Evolutionary conservation across 2,113 vertebrate genomes (phyloP).

Genomic region (Tragelaphus strepsiceros): DNA sequence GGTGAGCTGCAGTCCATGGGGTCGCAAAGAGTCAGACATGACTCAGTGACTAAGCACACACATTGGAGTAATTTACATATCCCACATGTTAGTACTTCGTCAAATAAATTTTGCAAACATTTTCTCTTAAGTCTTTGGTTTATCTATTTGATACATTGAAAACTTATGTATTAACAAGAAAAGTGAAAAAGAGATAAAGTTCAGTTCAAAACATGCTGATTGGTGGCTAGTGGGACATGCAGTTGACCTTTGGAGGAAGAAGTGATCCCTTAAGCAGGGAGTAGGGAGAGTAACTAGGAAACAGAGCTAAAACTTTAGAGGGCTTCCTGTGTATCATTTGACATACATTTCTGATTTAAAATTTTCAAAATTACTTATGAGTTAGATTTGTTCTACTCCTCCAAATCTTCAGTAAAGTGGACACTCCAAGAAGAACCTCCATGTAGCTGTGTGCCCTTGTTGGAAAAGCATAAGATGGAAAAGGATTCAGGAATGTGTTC

Average conservation of each 20-base stretch:
- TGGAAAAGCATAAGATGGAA: not conserved
- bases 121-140: not conserved
- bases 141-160: not conserved
- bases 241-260: not conserved
- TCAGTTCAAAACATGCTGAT: not conserved
- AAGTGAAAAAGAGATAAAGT: not conserved
- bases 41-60: not conserved
- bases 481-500: not conserved
- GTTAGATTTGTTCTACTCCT: not conserved
- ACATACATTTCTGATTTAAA: not conserved
- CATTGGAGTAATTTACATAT: not conserved
- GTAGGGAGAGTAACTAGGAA: not conserved
- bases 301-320: not conserved
- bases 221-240: not conserved
- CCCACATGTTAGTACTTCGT: not conserved
- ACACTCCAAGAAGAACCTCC: not conserved
- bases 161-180: not conserved
- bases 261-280: not conserved
- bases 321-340: not conserved
- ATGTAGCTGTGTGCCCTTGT: not conserved
- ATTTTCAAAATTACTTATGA: not conserved
- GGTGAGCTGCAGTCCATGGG: not conserved
- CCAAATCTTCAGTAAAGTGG: not conserved
- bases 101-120: slow-evolving; percentile 3
- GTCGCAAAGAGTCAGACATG: not conserved